These are phyloP conservation scores for Trissolcus basalis DNA, from an alignment of 1,140 invertebrate genomes.

Conservation along the genomic window DNA sequence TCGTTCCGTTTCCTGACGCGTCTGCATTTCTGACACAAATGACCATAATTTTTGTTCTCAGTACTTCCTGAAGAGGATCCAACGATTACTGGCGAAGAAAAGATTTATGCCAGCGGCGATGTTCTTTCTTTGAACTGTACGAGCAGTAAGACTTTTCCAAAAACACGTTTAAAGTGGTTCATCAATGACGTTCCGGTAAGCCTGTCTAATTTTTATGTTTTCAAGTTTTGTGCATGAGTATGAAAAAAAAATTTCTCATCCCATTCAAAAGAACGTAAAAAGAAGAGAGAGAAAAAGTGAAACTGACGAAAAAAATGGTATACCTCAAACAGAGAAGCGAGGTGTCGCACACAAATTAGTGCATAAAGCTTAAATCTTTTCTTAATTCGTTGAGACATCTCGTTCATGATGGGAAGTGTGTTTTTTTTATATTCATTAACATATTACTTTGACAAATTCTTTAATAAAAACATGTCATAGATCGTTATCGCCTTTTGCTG, in stretches of 20 bases:
- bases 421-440: conserved; percentile 24
- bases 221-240: too few relatives aligned
- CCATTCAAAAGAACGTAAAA: too few relatives aligned
- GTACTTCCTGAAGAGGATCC: conserved; percentile 86
- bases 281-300: too few relatives aligned
- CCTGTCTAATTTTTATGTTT: conserved; percentile 36
- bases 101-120: conserved; percentile 87
- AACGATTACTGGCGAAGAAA: conserved; percentile 85
- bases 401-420: too few relatives aligned
- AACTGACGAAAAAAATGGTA: too few relatives aligned
- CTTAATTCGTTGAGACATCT: too few relatives aligned
- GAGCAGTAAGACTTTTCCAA: conserved; percentile 86
- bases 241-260: too few relatives aligned
- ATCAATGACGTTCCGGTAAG: conserved; percentile 87
- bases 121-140: conserved; percentile 89
- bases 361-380: too few relatives aligned
- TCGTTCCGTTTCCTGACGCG: conserved; percentile 40
- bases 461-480: conserved; percentile 21
- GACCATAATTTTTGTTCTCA: conserved; percentile 72
- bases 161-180: conserved; percentile 86
- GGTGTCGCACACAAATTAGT: too few relatives aligned
- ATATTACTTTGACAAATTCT: conserved; percentile 14
- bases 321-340: too few relatives aligned
- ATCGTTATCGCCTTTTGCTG: conserved; percentile 30
- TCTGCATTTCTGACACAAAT: conserved; percentile 46